These are phyloP conservation scores for Drosophila bocqueti DNA, from an alignment of 1,140 invertebrate species.

Conservation along the genomic window DNA sequence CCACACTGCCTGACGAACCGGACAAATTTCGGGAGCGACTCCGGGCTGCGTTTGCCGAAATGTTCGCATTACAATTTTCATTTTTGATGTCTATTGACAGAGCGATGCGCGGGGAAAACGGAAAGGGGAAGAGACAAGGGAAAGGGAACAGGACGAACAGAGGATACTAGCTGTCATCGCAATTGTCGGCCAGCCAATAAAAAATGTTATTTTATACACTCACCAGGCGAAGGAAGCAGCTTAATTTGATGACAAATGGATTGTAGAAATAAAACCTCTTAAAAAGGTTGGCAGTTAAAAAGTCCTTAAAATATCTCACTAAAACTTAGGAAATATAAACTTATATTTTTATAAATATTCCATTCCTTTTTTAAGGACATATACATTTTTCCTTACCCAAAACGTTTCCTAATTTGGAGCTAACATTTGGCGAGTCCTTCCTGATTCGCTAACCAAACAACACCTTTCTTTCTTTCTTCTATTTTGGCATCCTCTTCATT, in stretches of 20 bases:
- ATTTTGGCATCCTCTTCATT: constrained; percentile 55
- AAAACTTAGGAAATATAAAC: no score
- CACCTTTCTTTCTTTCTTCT: constrained; percentile 51
- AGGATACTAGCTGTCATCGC: constrained; percentile 60
- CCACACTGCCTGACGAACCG: constrained; percentile 64
- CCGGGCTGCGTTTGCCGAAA: constrained; percentile 58
- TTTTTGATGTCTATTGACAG: constrained; percentile 83
- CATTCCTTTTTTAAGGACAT: not conserved
- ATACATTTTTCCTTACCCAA: not conserved
- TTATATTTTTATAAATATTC: no score
- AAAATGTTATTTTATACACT: constrained; percentile 42
- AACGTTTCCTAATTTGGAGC: not conserved
- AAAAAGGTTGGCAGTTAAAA: not conserved
- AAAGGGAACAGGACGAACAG: not conserved
- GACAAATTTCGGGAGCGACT: constrained; percentile 37
- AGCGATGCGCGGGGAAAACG: constrained; percentile 23
- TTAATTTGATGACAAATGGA: constrained; percentile 9
- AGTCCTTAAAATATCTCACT: no score
- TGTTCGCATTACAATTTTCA: constrained; percentile 82
- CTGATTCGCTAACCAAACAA: constrained; percentile 49
- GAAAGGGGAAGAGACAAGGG: not conserved
- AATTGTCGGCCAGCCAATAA: constrained; percentile 39
- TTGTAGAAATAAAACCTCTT: not conserved
- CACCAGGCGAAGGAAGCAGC: not conserved
- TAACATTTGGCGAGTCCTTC: not conserved